A percentile compares a stretch with the other conserved stretches of the same genome.
phyloP scores from a whole-genome alignment of 2,113 vertebrate species.

The Odontophorus gujanensis region DNA sequence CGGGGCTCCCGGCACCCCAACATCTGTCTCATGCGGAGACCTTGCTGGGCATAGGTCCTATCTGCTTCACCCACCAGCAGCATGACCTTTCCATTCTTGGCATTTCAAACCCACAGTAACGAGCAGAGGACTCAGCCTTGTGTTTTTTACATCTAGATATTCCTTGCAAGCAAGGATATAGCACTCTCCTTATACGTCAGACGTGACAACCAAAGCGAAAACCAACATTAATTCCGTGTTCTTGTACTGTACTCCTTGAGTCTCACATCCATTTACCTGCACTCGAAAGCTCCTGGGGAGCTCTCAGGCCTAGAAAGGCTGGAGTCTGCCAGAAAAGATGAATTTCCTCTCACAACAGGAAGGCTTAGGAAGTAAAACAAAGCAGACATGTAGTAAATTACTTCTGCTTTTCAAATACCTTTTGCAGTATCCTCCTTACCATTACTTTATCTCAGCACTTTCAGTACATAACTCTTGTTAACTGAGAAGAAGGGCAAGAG shows the following conservation, averaged over 20 bases:
- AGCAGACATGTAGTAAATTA: constrained; percentile 80
- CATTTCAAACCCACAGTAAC: neutral
- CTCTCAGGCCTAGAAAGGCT: constrained; percentile 61
- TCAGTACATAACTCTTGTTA: constrained; percentile 72
- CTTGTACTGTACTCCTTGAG: constrained; percentile 37
- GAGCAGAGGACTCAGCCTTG: neutral
- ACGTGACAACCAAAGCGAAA: constrained; percentile 34
- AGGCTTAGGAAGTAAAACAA: constrained; percentile 80
- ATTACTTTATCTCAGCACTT: constrained; percentile 81
- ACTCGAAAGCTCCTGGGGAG: constrained; percentile 66
- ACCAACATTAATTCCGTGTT: constrained; percentile 42
- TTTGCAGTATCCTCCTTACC: constrained; percentile 73
- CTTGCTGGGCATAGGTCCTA: neutral
- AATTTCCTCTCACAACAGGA: constrained; percentile 78
- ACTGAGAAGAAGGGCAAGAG: constrained; percentile 73
- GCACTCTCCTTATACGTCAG: constrained; percentile 45
- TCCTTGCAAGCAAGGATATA: constrained; percentile 6
- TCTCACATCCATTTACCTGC: constrained; percentile 74
- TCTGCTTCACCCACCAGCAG: neutral
- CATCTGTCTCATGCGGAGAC: neutral
- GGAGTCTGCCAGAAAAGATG: constrained; percentile 76
- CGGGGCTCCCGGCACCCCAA: neutral
- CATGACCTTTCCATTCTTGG: accelerated
- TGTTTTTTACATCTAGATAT: neutral
- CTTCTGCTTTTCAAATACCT: constrained; percentile 73